Conservation (phyloP, 2,113 vertebrate species). For the Elaphurus davidianus region DNA sequence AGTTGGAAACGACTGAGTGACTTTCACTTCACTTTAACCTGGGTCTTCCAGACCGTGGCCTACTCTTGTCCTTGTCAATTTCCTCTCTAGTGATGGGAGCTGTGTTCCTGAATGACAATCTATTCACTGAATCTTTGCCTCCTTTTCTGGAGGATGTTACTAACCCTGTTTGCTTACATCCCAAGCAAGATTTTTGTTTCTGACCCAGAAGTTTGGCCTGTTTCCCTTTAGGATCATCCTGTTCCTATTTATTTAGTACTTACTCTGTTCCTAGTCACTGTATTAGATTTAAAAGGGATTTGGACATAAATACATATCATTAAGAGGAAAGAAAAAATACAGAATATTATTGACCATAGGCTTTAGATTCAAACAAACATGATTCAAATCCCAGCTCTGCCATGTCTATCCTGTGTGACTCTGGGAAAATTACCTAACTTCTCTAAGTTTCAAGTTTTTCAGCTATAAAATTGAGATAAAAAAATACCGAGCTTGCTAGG, state of each 20-base stretch:
- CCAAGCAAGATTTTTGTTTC: not conserved
- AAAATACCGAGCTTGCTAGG: not conserved
- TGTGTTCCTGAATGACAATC: not conserved
- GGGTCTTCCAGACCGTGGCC: too few species aligned
- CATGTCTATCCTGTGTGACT: not conserved
- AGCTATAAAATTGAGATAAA: not conserved
- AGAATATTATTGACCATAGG: not conserved
- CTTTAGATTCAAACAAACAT: not conserved
- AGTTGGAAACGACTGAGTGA: rapidly evolving
- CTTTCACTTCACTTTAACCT: not conserved
- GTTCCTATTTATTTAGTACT: not conserved
- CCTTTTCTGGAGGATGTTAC: not conserved
- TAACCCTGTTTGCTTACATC: not conserved
- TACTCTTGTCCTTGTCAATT: not conserved
- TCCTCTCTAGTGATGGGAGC: not conserved
- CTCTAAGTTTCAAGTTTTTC: not conserved
- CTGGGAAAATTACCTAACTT: not conserved
- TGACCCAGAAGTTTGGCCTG: not conserved
- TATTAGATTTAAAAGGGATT: not conserved
- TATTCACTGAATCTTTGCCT: not conserved
- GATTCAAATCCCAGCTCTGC: not conserved
- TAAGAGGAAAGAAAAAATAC: not conserved
- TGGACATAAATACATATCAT: not conserved
- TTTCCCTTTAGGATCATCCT: not conserved
- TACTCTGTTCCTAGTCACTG: not conserved